Base-by-base conservation (phyloP, 1,140 invertebrate species). In the Lanistes nyassanus region DNA sequence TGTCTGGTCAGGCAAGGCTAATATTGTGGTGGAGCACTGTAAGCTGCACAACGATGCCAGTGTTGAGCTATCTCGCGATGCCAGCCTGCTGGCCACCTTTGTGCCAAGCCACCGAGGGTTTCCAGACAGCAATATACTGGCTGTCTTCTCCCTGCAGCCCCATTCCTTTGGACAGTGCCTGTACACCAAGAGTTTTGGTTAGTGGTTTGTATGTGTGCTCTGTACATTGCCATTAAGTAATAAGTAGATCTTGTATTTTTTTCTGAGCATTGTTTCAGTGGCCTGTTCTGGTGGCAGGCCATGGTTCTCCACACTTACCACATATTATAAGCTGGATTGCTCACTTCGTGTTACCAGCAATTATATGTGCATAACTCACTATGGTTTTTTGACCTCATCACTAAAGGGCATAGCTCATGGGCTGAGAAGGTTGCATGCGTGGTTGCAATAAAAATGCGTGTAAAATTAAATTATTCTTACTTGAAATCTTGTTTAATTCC, bases 1-100 rank as follows among this genome's bases (percentile, higher is more conserved):
- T 65, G 0, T 78, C 21, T 73, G 79, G 81, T n/a, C 79, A 87
- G 86, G 78, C 26, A 80, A 77, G 53, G 72, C 93, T 77, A 96
- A 96, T 86, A 88, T 96, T 55, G 93, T 96, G 13, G 94, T 96
- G 5, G 90, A 91, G 51, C 92, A 94, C 84, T 96, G 95, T 87
- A 94, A 93, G 85, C 94, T 97, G 60, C 94, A 95, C 82, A 96
- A 96, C 84, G 95, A 96, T 86, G 94, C 94, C 1, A 95, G 94
- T 87, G 93, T 96, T 76, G 94, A 95, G 85, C 93, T 96, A 76
- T 95, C 95, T 0, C 91, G 92, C 37, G 94, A 96, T 88, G 94
- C 94, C 9, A 92, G 92, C n/a, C 89, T 95, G 37, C 88, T 96
- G 39, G 94, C 94, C 3, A 93, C 94, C 3, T 89, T 96, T 73